A percentile compares a stretch with the other conserved stretches of the same genome.
phyloP scores from a whole-genome alignment of 2,797 vertebrate species.

The Eptatretus atami region DNA sequence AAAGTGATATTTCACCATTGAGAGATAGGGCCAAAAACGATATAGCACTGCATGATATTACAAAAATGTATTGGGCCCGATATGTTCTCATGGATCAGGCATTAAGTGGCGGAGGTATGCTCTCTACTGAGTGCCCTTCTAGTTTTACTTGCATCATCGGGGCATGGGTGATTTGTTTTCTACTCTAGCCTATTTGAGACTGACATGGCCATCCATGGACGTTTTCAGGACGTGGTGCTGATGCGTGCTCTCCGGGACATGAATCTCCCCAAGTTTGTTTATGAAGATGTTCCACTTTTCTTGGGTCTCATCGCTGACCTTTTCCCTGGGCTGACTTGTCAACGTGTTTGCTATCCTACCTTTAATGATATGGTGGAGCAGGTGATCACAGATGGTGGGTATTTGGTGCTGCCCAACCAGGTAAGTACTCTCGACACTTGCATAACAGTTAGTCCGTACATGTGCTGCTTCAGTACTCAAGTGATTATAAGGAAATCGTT shows the following conservation, averaged over 20 bases:
- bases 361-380: conserved; percentile 58
- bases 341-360: conserved; percentile 44
- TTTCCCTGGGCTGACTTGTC: conserved; percentile 67
- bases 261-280: conserved; percentile 91
- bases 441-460: too few species aligned
- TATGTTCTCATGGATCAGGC: too few species aligned
- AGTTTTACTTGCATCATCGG: too few species aligned
- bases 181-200: neutral
- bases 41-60: too few species aligned
- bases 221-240: conserved; percentile 47
- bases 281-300: conserved; percentile 78
- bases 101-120: too few species aligned
- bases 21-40: too few species aligned
- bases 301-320: conserved; percentile 67
- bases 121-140: too few species aligned
- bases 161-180: too few species aligned
- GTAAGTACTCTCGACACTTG: conserved; percentile 13
- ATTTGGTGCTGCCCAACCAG: conserved; percentile 35
- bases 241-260: conserved; percentile 84
- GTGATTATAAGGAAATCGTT: too few species aligned
- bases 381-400: conserved; percentile 26
- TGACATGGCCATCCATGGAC: neutral
- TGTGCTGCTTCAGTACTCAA: too few species aligned
- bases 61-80: too few species aligned
- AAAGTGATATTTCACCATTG: too few species aligned